phyloP scores from a whole-genome alignment of 2,113 vertebrate species.

The Sinocyclocheilus grahami region DNA sequence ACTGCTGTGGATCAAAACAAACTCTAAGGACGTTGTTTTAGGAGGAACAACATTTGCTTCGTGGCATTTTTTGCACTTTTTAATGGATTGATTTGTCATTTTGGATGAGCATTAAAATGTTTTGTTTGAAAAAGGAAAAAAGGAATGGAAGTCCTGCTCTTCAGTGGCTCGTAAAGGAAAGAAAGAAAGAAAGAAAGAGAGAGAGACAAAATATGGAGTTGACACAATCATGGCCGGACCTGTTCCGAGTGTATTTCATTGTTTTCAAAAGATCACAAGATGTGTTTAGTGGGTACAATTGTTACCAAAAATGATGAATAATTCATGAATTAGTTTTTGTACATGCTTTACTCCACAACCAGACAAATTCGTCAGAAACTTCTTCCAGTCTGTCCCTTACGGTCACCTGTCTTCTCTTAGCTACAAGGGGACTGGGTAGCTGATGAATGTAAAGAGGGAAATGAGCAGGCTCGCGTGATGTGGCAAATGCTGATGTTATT shows the following conservation, averaged over 20 bases:
- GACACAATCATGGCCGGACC: conserved; percentile 67
- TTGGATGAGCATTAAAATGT: conserved; percentile 58
- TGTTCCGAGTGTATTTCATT: conserved; percentile 68
- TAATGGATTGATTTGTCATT: conserved; percentile 75
- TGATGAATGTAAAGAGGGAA: conserved; percentile 75
- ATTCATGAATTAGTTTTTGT: conserved; percentile 61
- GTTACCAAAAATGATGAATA: conserved; percentile 53
- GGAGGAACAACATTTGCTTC: conserved; percentile 75
- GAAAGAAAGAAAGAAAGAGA: conserved; percentile 9
- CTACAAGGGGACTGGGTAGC: conserved; percentile 54
- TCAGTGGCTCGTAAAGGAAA: conserved; percentile 53
- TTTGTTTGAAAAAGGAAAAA: conserved; percentile 48
- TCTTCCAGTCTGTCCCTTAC: conserved; percentile 59
- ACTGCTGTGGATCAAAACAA: conserved; percentile 66
- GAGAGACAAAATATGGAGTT: conserved; percentile 62
- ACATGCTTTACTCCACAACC: conserved; percentile 54
- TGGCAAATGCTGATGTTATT: conserved; percentile 14
- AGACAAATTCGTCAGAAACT: conserved; percentile 10
- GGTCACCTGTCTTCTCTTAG: conserved; percentile 51
- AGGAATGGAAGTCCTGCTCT: conserved; percentile 46
- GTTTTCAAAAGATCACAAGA: neutral
- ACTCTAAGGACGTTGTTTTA: conserved; percentile 57
- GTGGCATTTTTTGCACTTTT: conserved; percentile 83
- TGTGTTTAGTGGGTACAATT: conserved; percentile 25
- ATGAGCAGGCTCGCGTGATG: conserved; percentile 59